Conservation (phyloP, 1,140 invertebrate genomes). For the Drosophila mojavensis region DNA sequence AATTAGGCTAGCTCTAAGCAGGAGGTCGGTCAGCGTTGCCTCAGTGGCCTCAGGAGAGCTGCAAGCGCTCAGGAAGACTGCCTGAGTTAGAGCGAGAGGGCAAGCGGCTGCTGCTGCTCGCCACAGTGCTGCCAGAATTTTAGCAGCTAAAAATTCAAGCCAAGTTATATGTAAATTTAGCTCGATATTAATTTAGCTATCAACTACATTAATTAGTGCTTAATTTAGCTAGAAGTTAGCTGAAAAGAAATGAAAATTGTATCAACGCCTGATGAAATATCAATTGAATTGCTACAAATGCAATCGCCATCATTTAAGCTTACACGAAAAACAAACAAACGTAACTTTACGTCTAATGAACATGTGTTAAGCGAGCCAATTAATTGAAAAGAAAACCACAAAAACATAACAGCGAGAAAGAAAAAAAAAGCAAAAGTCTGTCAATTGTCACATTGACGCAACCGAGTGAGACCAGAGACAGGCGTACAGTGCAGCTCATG, state of each 20-base stretch:
- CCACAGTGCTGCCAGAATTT: neutral
- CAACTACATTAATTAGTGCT: neutral
- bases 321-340: slow-evolving; percentile 37
- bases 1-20: neutral
- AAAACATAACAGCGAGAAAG: slow-evolving; percentile 34
- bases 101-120: neutral
- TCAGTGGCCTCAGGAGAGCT: neutral
- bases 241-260: slow-evolving; percentile 23
- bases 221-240: neutral
- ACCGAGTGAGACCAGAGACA: slow-evolving; percentile 21
- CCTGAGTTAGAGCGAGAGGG: slow-evolving; percentile 3
- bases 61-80: neutral
- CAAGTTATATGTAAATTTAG: neutral
- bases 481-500: slow-evolving; percentile 14
- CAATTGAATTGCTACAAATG: slow-evolving; percentile 34
- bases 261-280: slow-evolving; percentile 26
- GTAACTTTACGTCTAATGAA: slow-evolving; percentile 36
- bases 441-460: slow-evolving; percentile 80
- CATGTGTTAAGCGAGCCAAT: slow-evolving; percentile 47
- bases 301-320: slow-evolving; percentile 12
- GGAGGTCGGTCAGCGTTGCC: slow-evolving; percentile 4
- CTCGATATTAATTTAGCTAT: no score
- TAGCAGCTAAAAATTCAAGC: neutral
- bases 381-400: slow-evolving; percentile 49
- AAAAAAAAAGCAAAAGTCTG: slow-evolving; percentile 54